A percentile compares a stretch with the other conserved stretches of the same genome.
Conservation (phyloP, 2,113 vertebrate species). For the Caracal caracal region DNA sequence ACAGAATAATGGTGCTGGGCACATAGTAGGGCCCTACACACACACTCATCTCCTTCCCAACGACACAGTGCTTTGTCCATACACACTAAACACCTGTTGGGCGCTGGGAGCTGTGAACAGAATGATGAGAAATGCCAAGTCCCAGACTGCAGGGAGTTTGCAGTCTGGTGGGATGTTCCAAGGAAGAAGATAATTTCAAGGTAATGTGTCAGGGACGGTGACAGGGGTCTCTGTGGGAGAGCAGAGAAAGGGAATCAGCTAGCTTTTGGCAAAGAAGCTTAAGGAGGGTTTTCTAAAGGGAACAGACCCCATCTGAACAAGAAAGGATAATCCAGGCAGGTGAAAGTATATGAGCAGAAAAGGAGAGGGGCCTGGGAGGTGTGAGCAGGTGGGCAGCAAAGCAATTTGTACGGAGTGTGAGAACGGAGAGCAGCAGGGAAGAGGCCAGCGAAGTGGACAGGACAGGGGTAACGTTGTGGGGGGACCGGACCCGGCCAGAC, state of each 20-base stretch:
- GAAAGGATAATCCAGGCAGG: not conserved
- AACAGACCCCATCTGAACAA: not conserved
- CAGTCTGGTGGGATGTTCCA: not conserved
- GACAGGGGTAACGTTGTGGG: accelerated
- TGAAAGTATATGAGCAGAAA: not conserved
- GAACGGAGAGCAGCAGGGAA: not conserved
- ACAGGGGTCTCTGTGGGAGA: not conserved
- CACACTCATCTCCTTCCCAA: not conserved
- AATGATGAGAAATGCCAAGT: not conserved
- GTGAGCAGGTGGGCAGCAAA: accelerated
- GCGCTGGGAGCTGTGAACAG: not conserved
- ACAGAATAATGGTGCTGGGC: not conserved
- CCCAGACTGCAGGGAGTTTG: not conserved
- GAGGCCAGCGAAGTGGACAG: accelerated
- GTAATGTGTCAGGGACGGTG: not conserved
- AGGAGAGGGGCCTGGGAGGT: not conserved
- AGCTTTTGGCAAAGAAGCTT: not conserved
- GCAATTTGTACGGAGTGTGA: not conserved
- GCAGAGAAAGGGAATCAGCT: not conserved
- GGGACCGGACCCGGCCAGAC: not conserved
- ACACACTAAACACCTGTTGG: not conserved
- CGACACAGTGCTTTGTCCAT: not conserved
- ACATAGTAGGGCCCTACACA: not conserved
- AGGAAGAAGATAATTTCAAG: not conserved
- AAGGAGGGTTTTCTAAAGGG: not conserved